Evolutionary conservation across 1,140 invertebrate genomes (phyloP).

Genomic region (Tribolium castaneum): DNA sequence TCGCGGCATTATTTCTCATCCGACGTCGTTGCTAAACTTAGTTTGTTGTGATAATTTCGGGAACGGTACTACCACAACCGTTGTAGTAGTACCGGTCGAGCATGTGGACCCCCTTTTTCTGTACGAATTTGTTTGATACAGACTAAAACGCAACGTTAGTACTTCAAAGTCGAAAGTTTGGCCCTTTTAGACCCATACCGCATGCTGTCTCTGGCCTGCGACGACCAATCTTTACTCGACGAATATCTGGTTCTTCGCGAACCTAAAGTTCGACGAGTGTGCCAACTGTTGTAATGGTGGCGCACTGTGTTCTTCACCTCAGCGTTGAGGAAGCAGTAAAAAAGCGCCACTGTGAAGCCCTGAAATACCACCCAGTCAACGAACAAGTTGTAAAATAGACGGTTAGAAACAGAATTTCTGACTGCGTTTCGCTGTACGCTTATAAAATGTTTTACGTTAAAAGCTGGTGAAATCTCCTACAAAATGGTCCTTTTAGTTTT

Average conservation of each 20-base stretch:
- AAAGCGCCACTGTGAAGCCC: constrained; percentile 85
- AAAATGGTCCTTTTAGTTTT: no score
- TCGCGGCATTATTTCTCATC: constrained; percentile 50
- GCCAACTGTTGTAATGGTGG: constrained; percentile 83
- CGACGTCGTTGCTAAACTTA: constrained; percentile 23
- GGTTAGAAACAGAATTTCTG: no score
- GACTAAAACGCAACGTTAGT: constrained; percentile 46
- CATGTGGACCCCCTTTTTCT: constrained; percentile 53
- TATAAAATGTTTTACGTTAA: no score
- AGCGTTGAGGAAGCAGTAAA: constrained; percentile 91
- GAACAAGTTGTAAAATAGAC: no score
- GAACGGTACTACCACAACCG: constrained; percentile 44
- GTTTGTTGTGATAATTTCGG: constrained; percentile 38
- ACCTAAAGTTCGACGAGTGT: constrained; percentile 70
- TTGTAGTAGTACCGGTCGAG: constrained; percentile 53
- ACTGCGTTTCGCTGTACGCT: no score
- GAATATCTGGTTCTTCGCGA: constrained; percentile 72
- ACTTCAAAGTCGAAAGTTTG: neutral
- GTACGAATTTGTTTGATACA: constrained; percentile 51
- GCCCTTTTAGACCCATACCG: constrained; percentile 65
- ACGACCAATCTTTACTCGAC: constrained; percentile 78
- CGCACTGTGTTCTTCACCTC: constrained; percentile 86
- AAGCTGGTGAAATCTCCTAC: no score
- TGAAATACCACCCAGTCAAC: constrained; percentile 60
- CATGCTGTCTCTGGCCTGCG: constrained; percentile 80